Conservation (phyloP, 2,797 vertebrate genomes). For the Cephalopachus bancanus region DNA sequence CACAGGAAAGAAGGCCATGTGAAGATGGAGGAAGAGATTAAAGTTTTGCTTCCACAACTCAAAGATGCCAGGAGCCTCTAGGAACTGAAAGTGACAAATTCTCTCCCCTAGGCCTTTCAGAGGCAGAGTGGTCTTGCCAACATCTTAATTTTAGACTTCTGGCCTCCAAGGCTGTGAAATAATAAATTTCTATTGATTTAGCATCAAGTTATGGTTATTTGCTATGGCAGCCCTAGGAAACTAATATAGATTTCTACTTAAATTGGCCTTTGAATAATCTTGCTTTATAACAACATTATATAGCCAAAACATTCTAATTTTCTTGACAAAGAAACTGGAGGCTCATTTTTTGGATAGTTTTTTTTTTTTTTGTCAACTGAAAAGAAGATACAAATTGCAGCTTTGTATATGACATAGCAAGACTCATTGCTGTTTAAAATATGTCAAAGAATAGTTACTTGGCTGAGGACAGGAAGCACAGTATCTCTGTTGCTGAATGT, state of each 20-base stretch:
- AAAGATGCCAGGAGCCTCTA: not conserved
- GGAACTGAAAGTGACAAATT: not conserved
- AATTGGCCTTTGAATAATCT: slow-evolving; percentile 53
- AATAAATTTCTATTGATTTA: slow-evolving; percentile 43
- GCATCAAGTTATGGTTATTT: not conserved
- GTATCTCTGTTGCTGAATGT: not conserved
- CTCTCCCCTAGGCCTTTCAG: not conserved
- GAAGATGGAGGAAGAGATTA: not conserved
- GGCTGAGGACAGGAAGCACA: not conserved
- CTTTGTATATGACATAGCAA: slow-evolving; percentile 33
- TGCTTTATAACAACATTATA: slow-evolving; percentile 33
- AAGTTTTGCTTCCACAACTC: not conserved
- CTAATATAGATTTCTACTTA: slow-evolving; percentile 41
- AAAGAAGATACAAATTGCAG: slow-evolving; percentile 41
- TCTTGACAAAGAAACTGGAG: slow-evolving; percentile 2
- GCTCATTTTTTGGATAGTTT: slow-evolving; percentile 8
- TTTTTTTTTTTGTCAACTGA: slow-evolving; percentile 29
- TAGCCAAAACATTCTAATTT: slow-evolving; percentile 13
- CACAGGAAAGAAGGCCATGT: not conserved
- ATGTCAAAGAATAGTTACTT: not conserved
- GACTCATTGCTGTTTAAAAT: not conserved
- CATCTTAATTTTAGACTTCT: not conserved
- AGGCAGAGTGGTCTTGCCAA: not conserved
- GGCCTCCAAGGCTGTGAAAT: not conserved
- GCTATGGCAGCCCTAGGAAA: not conserved